A percentile compares a stretch with the other conserved stretches of the same genome.
Conservation (phyloP, 2,113 vertebrate genomes). For the Nesogale talazaci region DNA sequence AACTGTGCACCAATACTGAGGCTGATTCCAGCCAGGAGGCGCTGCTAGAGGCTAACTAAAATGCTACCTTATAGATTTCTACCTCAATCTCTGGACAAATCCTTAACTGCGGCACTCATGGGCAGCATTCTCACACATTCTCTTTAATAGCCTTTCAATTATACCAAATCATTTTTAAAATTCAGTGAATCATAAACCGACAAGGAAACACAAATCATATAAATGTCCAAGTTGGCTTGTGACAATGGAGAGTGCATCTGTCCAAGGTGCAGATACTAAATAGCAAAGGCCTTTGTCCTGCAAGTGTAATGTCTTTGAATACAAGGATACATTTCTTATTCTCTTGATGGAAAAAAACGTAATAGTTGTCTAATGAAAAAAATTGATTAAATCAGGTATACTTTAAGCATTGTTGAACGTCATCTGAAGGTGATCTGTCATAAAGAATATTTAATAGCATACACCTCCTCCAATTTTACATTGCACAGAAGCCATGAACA, state of each 20-base stretch:
- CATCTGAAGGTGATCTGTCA: neutral
- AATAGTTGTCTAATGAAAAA: conserved; percentile 55
- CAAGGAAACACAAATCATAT: conserved; percentile 51
- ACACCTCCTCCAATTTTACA: too few species aligned
- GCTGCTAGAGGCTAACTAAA: conserved; percentile 28
- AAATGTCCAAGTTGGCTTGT: neutral
- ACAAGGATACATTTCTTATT: conserved; percentile 37
- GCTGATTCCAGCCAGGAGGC: conserved; percentile 47
- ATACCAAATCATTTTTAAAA: conserved; percentile 58
- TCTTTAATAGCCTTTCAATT: conserved; percentile 55
- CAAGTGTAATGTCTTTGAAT: conserved; percentile 51
- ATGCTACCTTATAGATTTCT: neutral
- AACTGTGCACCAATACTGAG: conserved; percentile 61
- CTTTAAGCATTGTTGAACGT: neutral
- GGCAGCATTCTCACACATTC: conserved; percentile 63
- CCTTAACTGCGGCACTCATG: conserved; percentile 30
- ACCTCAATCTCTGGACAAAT: conserved; percentile 48
- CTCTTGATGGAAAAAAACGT: conserved; percentile 59
- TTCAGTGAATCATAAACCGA: conserved; percentile 47
- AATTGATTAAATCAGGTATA: conserved; percentile 46
- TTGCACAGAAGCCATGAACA: too few species aligned
- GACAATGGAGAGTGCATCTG: conserved; percentile 68
- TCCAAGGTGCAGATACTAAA: conserved; percentile 67
- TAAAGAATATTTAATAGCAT: too few species aligned
- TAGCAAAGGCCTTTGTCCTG: conserved; percentile 48